Conservation (phyloP, 2,888 invertebrate species). For the Aphrophora alni region DNA sequence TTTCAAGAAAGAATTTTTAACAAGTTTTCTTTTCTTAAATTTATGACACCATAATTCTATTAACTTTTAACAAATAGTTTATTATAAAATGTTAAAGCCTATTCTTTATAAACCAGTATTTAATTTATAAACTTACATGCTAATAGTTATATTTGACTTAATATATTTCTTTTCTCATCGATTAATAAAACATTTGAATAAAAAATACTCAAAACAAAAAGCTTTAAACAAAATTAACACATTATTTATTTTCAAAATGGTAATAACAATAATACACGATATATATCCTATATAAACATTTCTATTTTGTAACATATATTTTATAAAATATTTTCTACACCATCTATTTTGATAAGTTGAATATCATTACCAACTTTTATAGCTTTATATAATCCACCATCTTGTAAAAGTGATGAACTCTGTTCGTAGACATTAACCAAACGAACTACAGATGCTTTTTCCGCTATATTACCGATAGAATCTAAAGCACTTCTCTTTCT, state of each 20-base stretch:
- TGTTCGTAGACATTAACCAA: not conserved
- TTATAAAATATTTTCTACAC: not conserved
- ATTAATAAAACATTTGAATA: not conserved
- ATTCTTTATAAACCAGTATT: too few relatives aligned
- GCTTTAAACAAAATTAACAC: constrained; percentile 3
- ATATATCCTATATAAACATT: constrained; percentile 3
- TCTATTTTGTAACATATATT: not conserved
- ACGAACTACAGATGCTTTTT: not conserved
- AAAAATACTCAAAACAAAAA: not conserved
- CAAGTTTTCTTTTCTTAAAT: too few relatives aligned
- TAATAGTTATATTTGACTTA: too few relatives aligned
- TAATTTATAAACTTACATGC: too few relatives aligned
- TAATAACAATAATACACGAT: not conserved
- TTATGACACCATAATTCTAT: too few relatives aligned
- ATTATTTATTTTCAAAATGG: not conserved
- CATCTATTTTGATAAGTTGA: constrained; percentile 51
- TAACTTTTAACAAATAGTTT: too few relatives aligned
- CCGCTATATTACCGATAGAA: not conserved
- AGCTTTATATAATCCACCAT: constrained; percentile 53
- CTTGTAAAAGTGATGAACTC: not conserved
- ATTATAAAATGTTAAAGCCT: too few relatives aligned
- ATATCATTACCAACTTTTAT: constrained; percentile 54
- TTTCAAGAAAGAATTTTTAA: too few relatives aligned
- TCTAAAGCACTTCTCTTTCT: not conserved
- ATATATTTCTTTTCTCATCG: too few relatives aligned